Conservation (phyloP, 2,888 invertebrate species). For the Eristalis arbustorum region DNA sequence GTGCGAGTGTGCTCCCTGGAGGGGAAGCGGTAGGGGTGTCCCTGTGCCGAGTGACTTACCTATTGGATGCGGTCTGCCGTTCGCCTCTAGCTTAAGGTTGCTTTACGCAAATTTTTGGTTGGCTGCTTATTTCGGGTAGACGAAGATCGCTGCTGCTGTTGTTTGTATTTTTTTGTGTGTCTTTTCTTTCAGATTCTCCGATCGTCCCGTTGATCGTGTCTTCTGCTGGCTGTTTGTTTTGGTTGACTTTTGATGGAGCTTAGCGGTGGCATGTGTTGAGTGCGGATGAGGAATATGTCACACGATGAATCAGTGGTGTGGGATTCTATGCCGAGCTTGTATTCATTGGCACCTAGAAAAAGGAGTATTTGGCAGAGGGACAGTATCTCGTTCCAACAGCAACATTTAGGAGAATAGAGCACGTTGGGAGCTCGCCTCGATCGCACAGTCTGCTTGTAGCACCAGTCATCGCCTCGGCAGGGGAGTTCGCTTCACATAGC, state of each 20-base stretch:
- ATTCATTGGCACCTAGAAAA: no score
- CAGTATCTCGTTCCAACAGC: no score
- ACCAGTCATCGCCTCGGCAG: no score
- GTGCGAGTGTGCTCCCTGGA: constrained; percentile 24
- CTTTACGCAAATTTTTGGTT: constrained; percentile 65
- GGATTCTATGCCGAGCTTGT: no score
- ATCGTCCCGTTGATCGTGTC: not conserved
- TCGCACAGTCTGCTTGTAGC: no score
- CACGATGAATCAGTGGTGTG: no score
- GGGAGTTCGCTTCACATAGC: no score
- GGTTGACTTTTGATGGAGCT: not conserved
- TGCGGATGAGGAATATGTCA: no score
- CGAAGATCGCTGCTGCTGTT: constrained; percentile 25
- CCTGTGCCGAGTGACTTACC: constrained; percentile 34
- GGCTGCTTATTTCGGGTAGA: constrained; percentile 44
- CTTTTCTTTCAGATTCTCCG: not conserved
- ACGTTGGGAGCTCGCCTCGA: no score
- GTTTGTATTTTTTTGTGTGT: not conserved
- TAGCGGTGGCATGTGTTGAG: not conserved
- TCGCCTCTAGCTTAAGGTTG: constrained; percentile 32
- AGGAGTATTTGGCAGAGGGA: no score
- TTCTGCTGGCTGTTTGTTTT: constrained; percentile 19
- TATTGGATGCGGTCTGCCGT: constrained; percentile 47
- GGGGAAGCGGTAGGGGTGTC: constrained; percentile 1
- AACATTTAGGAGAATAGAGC: no score